Base-by-base conservation (phyloP, 30 jellyfish, hydroid and myxozoan species). In the Clytia hemisphaerica region DNA sequence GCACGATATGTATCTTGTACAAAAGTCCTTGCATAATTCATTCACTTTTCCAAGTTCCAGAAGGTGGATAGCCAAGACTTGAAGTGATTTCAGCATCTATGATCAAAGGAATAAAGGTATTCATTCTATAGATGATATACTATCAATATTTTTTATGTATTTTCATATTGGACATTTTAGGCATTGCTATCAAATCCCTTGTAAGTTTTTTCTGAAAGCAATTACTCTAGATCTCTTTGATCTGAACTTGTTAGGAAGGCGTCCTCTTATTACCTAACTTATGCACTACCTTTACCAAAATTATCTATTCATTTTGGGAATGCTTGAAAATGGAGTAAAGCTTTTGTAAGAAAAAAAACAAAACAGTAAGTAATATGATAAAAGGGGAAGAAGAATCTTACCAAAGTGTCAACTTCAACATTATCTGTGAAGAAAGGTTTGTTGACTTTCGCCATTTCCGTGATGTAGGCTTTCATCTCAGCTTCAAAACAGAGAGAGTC, bases 11-110 rank as follows among this genome's bases (percentile, higher is more conserved):
- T 88, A 88, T 45, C 97, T 49, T 58, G 86, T 80, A 62, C 97
- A 88, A 68, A 88, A 88, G 59, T 88, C 97, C 55, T 88, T 88
- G 77, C 97, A 88, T 28, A 88, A 49, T 45, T 88, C 97, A 47
- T 88, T 88, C 22, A 88, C 97, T 61, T 88, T 88, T 50, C 81
- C 97, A 78, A 88, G 86, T 53, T 88, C 97, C 32, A 88, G 77
- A 42, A 88, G 45, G 45, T 88, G 97, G 21, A 88, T 81, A 37
- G 95, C 36, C 67, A 88, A 68, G 18, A 88, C 97, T 51, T 88
- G 97, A 2, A 88, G 77, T 26, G 97, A 83, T 37, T 88, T 88
- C 45, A 88, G 71, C 95, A 88, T 88, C 97, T 88, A 47, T 28
- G 45, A 26, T 42, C 37, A 12, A 33, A 31, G 22, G 15, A 48